A percentile compares a stretch with the other conserved stretches of the same genome.
phyloP scores from a whole-genome alignment of 2,797 vertebrate species.

The Neosilurus hyrtlii region DNA sequence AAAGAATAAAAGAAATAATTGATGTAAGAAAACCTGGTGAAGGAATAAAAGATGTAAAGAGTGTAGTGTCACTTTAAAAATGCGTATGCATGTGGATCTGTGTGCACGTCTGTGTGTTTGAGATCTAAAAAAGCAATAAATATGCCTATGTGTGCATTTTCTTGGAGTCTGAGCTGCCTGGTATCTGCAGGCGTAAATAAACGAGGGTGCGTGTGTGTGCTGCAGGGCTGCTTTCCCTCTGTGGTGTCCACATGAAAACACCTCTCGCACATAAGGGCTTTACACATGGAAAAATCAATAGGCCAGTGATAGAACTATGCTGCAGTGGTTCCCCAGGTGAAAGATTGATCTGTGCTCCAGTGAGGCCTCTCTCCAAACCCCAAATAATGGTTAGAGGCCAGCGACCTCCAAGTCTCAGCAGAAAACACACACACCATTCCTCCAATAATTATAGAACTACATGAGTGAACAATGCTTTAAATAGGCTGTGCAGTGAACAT shows the following conservation, averaged over 20 bases:
- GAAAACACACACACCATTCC: slow-evolving; percentile 60
- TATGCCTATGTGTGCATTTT: slow-evolving; percentile 70
- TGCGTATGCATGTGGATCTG: slow-evolving; percentile 15
- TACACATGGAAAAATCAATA: slow-evolving; percentile 79
- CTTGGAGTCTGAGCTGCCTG: slow-evolving; percentile 68
- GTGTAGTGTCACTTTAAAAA: slow-evolving; percentile 26
- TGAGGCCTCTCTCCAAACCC: slow-evolving; percentile 71
- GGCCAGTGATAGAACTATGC: slow-evolving; percentile 78
- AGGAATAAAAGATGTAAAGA: slow-evolving; percentile 21
- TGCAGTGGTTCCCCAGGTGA: slow-evolving; percentile 74
- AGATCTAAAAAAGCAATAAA: slow-evolving; percentile 53
- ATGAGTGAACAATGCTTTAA: slow-evolving; percentile 68
- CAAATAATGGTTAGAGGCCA: slow-evolving; percentile 81
- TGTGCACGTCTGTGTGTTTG: slow-evolving; percentile 22
- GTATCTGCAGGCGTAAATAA: slow-evolving; percentile 75
- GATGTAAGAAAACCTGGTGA: slow-evolving; percentile 31
- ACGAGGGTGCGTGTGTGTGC: slow-evolving; percentile 62
- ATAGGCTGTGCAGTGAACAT: slow-evolving; percentile 54
- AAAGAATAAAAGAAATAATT: slow-evolving; percentile 40
- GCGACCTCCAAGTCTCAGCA: slow-evolving; percentile 71
- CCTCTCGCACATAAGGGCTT: slow-evolving; percentile 66
- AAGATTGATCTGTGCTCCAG: slow-evolving; percentile 76
- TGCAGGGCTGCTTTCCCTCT: slow-evolving; percentile 67
- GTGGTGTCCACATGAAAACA: slow-evolving; percentile 68
- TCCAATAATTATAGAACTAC: slow-evolving; percentile 72